Base-by-base conservation (phyloP, 2,113 vertebrate genomes). In the Apeltes quadracus region DNA sequence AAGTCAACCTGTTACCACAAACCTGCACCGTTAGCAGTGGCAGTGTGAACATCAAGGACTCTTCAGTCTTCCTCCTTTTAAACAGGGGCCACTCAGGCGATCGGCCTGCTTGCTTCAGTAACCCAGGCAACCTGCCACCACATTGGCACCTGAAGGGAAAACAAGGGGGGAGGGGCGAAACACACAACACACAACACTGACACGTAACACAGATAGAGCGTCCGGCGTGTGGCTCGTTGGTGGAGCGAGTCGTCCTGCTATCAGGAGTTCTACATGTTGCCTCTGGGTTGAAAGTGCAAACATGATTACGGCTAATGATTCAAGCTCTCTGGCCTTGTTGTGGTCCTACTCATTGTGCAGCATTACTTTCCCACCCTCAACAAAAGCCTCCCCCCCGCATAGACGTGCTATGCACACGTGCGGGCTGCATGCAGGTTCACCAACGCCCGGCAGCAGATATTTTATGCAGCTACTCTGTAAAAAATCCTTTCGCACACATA, bases 401-500 rank as follows among this genome's bases (percentile, higher is more conserved):
- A 12, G 48, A 5, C 48, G 23, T 16, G 22, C 2, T 0, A 27
- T 69, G 20, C 25, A 39, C 4, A 7, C 12, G 70, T 57, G 63
- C 25, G 62, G 1, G 0, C 48, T 43, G 39, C 62, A 20, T 41
- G 38, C 46, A 75, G 65, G 36, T 53, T 67, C 18, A 72, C 12
- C 44, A 72, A 81, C 25, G 12, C 56, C 56, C 69, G 78, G 56
- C 56, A 75, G 56, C 69, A 57, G 36, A 25, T 59, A 4, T 25
- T 71, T 68, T 23, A 63, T 61, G 41, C 25, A 32, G 14, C 22
- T 12, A 3, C 63, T 76, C 12, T 25, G 22, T 65, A 7, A 15
- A 51, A 69, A 39, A 85, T n/a, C 39, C 29, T 75, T 77, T 61
- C 59, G 32, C 78, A 83, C 68, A 57, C 50, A 43, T 80, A 79